These are phyloP conservation scores for Drosophila leontia DNA, from an alignment of 1,140 invertebrate species.

Conservation along the genomic window DNA sequence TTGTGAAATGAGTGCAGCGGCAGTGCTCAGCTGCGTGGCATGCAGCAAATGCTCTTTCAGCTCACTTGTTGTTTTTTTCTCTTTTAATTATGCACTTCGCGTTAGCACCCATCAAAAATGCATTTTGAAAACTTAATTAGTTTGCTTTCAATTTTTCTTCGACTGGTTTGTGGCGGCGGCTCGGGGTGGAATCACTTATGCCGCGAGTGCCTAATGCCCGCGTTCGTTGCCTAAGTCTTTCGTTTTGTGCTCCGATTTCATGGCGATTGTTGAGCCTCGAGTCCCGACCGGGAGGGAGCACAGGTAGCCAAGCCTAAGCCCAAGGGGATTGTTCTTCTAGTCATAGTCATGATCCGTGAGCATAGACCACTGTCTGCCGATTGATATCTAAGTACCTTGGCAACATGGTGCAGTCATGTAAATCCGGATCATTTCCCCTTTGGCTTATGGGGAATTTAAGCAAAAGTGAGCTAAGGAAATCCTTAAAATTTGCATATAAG, in stretches of 20 bases:
- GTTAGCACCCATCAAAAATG: constrained; percentile 61
- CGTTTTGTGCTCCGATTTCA: constrained; percentile 30
- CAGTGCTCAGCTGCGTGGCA: constrained; percentile 29
- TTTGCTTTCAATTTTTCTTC: constrained; percentile 44
- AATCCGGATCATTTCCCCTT: constrained; percentile 18
- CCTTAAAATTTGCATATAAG: not conserved
- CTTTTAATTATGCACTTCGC: constrained; percentile 70
- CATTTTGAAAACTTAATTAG: constrained; percentile 75
- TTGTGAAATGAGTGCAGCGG: constrained; percentile 65
- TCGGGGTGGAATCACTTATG: constrained; percentile 26
- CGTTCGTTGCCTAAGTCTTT: constrained; percentile 58
- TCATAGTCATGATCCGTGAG: constrained; percentile 26
- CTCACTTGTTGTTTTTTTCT: constrained; percentile 28
- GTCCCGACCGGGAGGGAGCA: constrained; percentile 10
- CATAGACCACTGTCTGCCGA: constrained; percentile 13
- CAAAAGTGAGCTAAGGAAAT: not conserved
- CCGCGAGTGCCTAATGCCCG: not conserved
- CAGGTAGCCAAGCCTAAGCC: constrained; percentile 47
- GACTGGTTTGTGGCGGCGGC: constrained; percentile 1
- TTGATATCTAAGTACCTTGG: constrained; percentile 28
- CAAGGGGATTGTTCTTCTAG: constrained; percentile 47
- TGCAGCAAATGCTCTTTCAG: constrained; percentile 45
- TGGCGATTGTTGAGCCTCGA: constrained; percentile 31
- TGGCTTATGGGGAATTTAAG: constrained; percentile 13
- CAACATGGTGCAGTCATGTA: constrained; percentile 4